Percentiles rank a stretch among this genome's conserved stretches.
Conservation (phyloP, 2,113 vertebrate species). For the Dicerorhinus sumatrensis region DNA sequence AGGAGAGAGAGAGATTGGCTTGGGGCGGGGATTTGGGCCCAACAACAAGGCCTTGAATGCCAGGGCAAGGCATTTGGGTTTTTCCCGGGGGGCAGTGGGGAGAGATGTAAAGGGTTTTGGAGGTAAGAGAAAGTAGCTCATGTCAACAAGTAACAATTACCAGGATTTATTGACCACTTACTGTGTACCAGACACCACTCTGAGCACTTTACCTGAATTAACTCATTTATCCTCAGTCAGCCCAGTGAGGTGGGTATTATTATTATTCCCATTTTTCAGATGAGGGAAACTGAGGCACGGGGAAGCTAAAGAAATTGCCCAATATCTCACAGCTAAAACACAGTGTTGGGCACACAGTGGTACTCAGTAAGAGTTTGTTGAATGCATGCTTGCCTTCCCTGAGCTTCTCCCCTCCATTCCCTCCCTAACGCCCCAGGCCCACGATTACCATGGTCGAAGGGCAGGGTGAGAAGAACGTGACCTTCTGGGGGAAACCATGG, state of each 20-base stretch:
- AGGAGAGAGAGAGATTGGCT: neutral
- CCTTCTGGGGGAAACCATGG: slow-evolving; percentile 77
- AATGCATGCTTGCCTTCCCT: slow-evolving; percentile 56
- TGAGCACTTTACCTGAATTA: slow-evolving; percentile 43
- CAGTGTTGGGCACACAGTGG: neutral
- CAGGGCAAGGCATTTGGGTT: neutral
- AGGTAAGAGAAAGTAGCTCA: slow-evolving; percentile 6
- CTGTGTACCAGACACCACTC: slow-evolving; percentile 3
- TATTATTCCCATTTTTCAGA: slow-evolving; percentile 39
- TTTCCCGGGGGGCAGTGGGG: neutral
- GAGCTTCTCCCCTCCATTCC: slow-evolving; percentile 33
- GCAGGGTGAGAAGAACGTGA: slow-evolving; percentile 71
- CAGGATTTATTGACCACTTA: slow-evolving; percentile 36
- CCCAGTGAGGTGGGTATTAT: neutral
- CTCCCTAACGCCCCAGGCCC: slow-evolving; percentile 49
- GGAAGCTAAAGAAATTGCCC: neutral
- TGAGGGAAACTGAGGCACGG: neutral
- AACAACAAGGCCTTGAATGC: slow-evolving; percentile 16
- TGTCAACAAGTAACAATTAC: slow-evolving; percentile 3
- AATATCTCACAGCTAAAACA: slow-evolving; percentile 1
- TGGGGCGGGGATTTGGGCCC: slow-evolving; percentile 16
- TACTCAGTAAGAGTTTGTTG: slow-evolving; percentile 1
- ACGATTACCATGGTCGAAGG: slow-evolving; percentile 71
- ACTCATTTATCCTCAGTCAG: slow-evolving; percentile 7
- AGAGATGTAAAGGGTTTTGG: neutral